Conservation (phyloP, 2,888 invertebrate species). For the Limnephilus lunatus region DNA sequence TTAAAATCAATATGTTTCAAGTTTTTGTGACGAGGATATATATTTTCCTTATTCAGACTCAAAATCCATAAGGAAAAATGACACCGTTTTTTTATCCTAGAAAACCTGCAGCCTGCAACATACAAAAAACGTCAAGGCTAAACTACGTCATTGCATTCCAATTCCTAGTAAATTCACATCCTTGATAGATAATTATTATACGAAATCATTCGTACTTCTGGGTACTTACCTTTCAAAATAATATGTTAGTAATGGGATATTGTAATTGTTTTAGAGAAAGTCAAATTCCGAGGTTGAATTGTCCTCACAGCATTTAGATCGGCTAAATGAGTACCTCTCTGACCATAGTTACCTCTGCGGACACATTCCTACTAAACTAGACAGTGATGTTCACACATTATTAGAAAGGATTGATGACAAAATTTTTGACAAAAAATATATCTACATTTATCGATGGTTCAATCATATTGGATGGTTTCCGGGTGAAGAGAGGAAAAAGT, state of each 20-base stretch:
- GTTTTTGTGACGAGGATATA: neutral
- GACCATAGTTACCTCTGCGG: constrained; percentile 79
- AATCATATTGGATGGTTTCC: constrained; percentile 80
- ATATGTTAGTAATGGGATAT: constrained; percentile 33
- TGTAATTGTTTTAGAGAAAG: constrained; percentile 47
- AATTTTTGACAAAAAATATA: constrained; percentile 73
- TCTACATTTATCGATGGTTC: constrained; percentile 79
- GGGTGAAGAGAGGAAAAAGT: constrained; percentile 74
- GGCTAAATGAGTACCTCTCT: constrained; percentile 74
- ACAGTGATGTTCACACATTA: constrained; percentile 73
- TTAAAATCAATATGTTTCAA: constrained; percentile 29
- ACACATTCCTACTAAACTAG: constrained; percentile 76
- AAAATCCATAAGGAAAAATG: neutral
- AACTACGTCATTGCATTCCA: constrained; percentile 49
- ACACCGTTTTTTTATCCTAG: neutral
- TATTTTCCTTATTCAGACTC: neutral
- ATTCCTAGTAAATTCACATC: constrained; percentile 39
- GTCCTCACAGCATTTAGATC: neutral
- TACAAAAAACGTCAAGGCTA: constrained; percentile 55
- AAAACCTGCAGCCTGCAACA: neutral
- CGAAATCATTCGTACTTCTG: neutral
- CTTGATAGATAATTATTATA: constrained; percentile 41
- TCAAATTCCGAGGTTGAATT: constrained; percentile 47
- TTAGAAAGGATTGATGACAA: constrained; percentile 68
- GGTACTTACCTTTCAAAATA: constrained; percentile 42